Base-by-base conservation (phyloP, 2,797 vertebrate species). In the Phrynocephalus forsythii region DNA sequence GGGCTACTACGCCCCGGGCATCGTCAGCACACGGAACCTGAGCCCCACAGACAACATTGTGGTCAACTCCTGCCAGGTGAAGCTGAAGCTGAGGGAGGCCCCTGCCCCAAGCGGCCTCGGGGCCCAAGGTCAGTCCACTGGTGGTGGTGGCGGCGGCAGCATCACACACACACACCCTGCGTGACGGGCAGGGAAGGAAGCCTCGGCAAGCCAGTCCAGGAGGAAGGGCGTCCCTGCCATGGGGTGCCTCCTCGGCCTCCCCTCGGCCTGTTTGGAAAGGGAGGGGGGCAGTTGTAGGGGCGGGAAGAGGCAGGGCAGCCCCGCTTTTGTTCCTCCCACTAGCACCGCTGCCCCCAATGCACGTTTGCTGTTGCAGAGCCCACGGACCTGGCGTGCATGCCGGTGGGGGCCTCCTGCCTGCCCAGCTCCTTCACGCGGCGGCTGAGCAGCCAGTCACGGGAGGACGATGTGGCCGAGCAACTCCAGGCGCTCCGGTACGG, bases 31-130 rank as follows among this genome's bases (percentile, higher is more conserved):
- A 0, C 97, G 98, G 26, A 98, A 98, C 93, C 96, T 98, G 80
- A 98, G 96, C 92, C 97, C 97, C 95, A 98, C 92, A 0, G 99
- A 99, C 90, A 99, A 96, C 94, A 97, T 99, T 0, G 98, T 99
- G 93, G 97, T 99, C 93, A 98, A 99, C 91, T 97, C 98, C 33
- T 99, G 99, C 92, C 96, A 95, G 26, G 94, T 99, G 90, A 97
- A 92, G 85, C 84, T 99, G 83, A 96, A 96, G 90, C 97, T 99
- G 18, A 96, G 98, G 0, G 24, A 81, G 71, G 96, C 94, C 0
- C 97, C 98, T 0, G 52, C 91, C 11, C 94, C 95, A 73, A 93
- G 92, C 9, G 44, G 95, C 66, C 97, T 99, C 85, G 18, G 44
- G 24, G 38, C 30, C 30, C 71, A 44, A 85, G 87, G 87, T 88